Evolutionary conservation across 2,113 vertebrate species (phyloP), one percentile per base, ranked within the genome.

Genomic region (Periophthalmus modestus): DNA sequence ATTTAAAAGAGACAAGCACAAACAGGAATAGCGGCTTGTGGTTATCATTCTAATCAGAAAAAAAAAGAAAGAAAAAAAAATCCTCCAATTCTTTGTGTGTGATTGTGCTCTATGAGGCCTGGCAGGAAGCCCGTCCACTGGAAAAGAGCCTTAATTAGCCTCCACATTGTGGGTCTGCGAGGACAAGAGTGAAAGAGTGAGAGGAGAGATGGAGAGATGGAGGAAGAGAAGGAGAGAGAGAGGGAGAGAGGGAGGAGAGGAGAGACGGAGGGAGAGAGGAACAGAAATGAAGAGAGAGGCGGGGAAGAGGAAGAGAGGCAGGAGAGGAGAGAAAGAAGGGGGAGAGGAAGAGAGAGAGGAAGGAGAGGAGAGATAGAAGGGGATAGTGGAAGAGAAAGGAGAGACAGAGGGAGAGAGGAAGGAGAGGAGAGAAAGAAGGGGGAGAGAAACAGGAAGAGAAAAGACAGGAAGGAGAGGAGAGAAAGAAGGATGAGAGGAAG

Each of bases 71-170:
- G 39, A 43, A 43, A 43, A 43, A 79, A 87, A 84, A 71, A 71
- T 66, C 66, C 71, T 52, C 54, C 82, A 87, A 79, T 92, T 89
- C 80, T 91, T 84, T 87, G 81, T 83, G 74, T 82, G 77, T 69
- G 79, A 83, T 84, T 85, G 80, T 73, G 79, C 81, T 85, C 69
- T 68, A 55, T 63, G 66, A 74, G 46, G 77, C 74, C 74, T 68
- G 52, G 79, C 71, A 71, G 81, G 81, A 83, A 75, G 72, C 74
- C 69, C 70, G 69, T 62, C 69, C 73, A 86, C 82, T 73, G 86
- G 80, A 73, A 77, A 77, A 23, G 66, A 72, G 85, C 61, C 73
- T 87, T 89, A 92, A 94, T 94, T 90, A 88, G 84, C 69, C 71
- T 69, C 69, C 57, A 76, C 43, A 21, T 66, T 24, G 68, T 69